Evolutionary conservation across 2,113 vertebrate species (phyloP), one percentile per base, ranked within the genome.

Genomic region (Atractosteus spatula): DNA sequence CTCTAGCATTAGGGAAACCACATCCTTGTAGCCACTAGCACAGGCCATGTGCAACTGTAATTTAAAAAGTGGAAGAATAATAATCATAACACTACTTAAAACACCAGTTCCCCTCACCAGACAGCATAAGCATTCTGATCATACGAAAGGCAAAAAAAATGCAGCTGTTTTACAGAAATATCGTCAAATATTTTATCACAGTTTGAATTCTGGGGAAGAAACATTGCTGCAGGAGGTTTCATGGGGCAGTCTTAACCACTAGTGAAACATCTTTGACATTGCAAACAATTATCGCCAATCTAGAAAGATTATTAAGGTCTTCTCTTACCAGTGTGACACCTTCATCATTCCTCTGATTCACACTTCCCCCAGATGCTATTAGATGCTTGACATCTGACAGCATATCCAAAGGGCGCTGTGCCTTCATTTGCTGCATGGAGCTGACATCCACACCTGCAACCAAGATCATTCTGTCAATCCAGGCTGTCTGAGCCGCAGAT

Each of bases 21-120:
- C 95, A 2, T 96, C 94, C 77, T 88, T 93, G 81, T 95, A 98
- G 55, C 96, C 95, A n/a, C 92, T 94, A 54, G 95, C 95, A 56
- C 94, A 94, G 0, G 96, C 95, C 72, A 98, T 93, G 8, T 99
- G 97, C 3, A 99, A 85, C 97, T 98, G 82, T 3, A 77, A 62
- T 0, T 7, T 51, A 51, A 51, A 51, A 51, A 16, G 81, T 8
- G 71, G 0, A 70, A 73, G 69, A 68, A 74, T 1, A 29, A 29
- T 10, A 29, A 70, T 12, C 64, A 61, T 41, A 71, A 42, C 47
- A 51, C 5, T 51, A 29, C 29, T 29, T 29, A 29, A 29, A 29
- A 29, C 29, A 29, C 29, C 29, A 29, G 29, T 29, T 29, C 1
- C 29, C 29, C 29, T 29, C 2, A 29, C 1, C 29, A 29, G 29